Evolutionary conservation across 1,140 invertebrate species (phyloP), one percentile per base, ranked within the genome.

Genomic region (Ptiloglossa arizonensis): DNA sequence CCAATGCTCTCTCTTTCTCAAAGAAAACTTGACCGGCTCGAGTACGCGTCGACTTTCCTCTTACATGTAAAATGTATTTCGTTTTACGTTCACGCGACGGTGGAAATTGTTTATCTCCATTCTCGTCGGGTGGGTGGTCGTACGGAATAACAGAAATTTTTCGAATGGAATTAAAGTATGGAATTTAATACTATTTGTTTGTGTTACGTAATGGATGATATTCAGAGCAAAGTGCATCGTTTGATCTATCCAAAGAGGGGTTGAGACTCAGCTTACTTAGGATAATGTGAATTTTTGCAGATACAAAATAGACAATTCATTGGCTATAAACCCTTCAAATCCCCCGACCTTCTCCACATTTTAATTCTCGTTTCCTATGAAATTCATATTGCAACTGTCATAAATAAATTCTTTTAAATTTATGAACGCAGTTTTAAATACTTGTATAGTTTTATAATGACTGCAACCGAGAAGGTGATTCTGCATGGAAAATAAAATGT

Each of bases 161-260:
- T 82, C 83, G 59, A 83, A 81, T 68, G 82, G 85, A 56, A 32
- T 57, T 15, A 32, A 57, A 29, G 13, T 5, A 50, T n/a, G 32
- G 22, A 17, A 35, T 35, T 52, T 35, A 50, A 66, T 19, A 29
- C n/a, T 3, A 22, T 19, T 22, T 63, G 15, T 87, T 87, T 88
- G 87, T 88, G 88, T 89, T 86, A 83, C 76, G 81, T 87, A 87
- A 87, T 86, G 84, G 83, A 79, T 80, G 77, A 86, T 84, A 81
- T 81, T 82, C 71, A 83, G 86, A 82, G 81, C 87, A 66, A 41
- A 44, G 46, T 63, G 63, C 78, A 71, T 46, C 79, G 32, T 80
- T 71, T 71, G 41, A 62, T 29, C n/a, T 60, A 13, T 24, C 46
- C 27, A 41, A 56, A 54, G 24, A 59, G 44, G 50, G 35, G 50